Percentiles rank a stretch among this genome's conserved stretches.
phyloP scores from a whole-genome alignment of 2,888 invertebrate species.

The Harmothoe impar region DNA sequence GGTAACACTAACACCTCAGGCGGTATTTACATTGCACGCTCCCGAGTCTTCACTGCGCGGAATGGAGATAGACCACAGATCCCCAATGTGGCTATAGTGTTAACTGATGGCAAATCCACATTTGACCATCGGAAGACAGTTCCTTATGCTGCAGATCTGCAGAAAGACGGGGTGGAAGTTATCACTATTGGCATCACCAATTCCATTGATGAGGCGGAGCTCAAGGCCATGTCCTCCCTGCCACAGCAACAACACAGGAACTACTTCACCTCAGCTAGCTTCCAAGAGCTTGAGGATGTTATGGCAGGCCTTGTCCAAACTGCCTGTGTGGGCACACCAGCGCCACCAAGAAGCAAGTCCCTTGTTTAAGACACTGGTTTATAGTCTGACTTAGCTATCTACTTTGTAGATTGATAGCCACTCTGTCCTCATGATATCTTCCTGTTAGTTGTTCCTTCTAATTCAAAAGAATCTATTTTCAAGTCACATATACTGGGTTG shows the following conservation, averaged over 20 bases:
- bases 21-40: constrained; percentile 12
- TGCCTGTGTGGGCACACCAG: constrained; percentile 18
- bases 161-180: constrained; percentile 53
- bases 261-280: constrained; percentile 70
- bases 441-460: too few relatives aligned
- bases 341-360: not conserved
- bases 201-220: constrained; percentile 52
- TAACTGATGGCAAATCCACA: constrained; percentile 65
- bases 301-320: not conserved
- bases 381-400: too few relatives aligned
- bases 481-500: too few relatives aligned
- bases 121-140: constrained; percentile 52
- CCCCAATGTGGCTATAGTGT: constrained; percentile 38
- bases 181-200: constrained; percentile 60
- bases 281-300: constrained; percentile 52
- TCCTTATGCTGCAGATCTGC: constrained; percentile 51
- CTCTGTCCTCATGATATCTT: too few relatives aligned
- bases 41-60: not conserved
- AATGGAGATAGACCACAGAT: constrained; percentile 56
- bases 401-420: too few relatives aligned
- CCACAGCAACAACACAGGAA: constrained; percentile 69
- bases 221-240: constrained; percentile 61
- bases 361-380: too few relatives aligned
- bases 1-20: constrained; percentile 46
- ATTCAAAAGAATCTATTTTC: too few relatives aligned